These are phyloP conservation scores for Agrochola litura DNA, from an alignment of 2,888 invertebrate species.

Conservation along the genomic window DNA sequence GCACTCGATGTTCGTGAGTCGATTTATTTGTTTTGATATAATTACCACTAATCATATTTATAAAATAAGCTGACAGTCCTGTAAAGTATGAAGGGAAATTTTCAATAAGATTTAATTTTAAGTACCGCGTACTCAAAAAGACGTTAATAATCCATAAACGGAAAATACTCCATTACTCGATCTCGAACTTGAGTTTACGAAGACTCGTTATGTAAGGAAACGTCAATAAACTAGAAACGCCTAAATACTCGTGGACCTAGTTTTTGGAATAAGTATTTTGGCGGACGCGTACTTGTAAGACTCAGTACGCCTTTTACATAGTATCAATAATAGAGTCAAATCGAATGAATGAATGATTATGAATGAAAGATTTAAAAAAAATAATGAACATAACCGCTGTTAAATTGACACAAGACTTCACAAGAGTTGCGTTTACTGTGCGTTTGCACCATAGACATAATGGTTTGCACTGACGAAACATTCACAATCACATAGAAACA, in stretches of 20 bases:
- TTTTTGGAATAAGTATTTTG: not conserved
- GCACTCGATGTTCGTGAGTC: too few relatives aligned
- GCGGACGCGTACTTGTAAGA: not conserved
- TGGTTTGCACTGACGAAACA: too few relatives aligned
- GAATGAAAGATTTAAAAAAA: slow-evolving; percentile 20
- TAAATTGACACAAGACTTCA: slow-evolving; percentile 17
- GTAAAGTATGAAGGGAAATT: too few relatives aligned
- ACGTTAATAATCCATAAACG: not conserved
- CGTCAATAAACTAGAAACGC: not conserved
- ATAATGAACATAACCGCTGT: not conserved
- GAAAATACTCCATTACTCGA: not conserved
- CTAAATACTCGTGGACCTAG: not conserved
- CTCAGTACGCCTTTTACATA: not conserved
- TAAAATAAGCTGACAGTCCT: too few relatives aligned
- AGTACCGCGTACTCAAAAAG: too few relatives aligned
- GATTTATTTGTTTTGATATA: too few relatives aligned
- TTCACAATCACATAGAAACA: too few relatives aligned
- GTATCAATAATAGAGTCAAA: not conserved
- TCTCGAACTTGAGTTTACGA: not conserved
- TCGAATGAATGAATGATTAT: slow-evolving; percentile 8
- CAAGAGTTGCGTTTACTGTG: too few relatives aligned
- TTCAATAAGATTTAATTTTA: too few relatives aligned
- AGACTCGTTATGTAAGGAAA: not conserved
- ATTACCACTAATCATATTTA: too few relatives aligned
- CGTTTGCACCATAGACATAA: too few relatives aligned